Conservation (phyloP, 2,888 invertebrate genomes). For the Synanthedon andrenaeformis region DNA sequence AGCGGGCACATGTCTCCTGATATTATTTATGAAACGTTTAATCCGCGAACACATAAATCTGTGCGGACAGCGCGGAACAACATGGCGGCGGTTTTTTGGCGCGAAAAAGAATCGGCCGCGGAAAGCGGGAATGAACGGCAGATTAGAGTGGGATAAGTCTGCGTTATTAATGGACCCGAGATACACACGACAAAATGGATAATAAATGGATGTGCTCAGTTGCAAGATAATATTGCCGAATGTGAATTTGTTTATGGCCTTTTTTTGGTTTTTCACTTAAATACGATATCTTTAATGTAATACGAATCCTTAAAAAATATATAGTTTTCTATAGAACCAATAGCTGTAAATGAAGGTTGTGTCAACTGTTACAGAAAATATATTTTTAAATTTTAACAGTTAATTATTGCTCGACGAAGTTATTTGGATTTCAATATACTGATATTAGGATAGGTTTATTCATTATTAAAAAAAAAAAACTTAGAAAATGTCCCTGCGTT, state of each 20-base stretch:
- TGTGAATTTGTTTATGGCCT: not conserved
- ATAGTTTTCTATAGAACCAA: no score
- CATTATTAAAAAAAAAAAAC: no score
- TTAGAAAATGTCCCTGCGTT: no score
- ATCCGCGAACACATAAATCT: constrained; percentile 59
- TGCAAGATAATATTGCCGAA: not conserved
- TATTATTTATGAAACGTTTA: constrained; percentile 42
- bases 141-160: constrained; percentile 63
- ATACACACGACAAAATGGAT: constrained; percentile 57
- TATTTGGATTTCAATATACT: no score
- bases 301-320: not conserved
- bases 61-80: constrained; percentile 38
- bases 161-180: constrained; percentile 65
- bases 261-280: not conserved
- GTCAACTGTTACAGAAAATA: no score
- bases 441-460: no score
- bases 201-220: constrained; percentile 34
- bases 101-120: constrained; percentile 63
- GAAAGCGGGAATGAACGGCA: constrained; percentile 65
- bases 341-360: no score
- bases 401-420: no score
- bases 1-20: no score
- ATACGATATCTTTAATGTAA: not conserved
- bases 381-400: no score
- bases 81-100: constrained; percentile 50